phyloP scores from a whole-genome alignment of 2,797 vertebrate genomes.

The Enteromius mattozi region DNA sequence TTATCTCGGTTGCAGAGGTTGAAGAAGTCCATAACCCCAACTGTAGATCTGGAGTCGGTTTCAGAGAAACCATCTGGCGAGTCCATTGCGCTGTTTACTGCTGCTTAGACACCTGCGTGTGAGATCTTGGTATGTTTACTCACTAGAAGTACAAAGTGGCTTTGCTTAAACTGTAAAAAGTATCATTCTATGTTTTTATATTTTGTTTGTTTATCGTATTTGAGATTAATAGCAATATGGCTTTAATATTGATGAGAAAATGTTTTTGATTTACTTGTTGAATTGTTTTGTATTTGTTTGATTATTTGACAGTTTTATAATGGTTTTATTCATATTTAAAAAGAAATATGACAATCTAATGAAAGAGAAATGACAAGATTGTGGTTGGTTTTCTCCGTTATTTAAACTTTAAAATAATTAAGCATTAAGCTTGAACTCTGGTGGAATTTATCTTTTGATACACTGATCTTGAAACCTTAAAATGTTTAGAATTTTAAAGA shows the following conservation, averaged over 20 bases:
- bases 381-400: neutral
- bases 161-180: neutral
- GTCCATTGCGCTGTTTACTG: slow-evolving; percentile 31
- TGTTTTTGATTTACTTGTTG: neutral
- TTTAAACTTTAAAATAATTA: neutral
- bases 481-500: neutral
- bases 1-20: slow-evolving; percentile 44
- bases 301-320: neutral
- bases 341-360: slow-evolving; percentile 3
- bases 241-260: neutral
- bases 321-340: neutral
- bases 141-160: neutral
- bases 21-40: slow-evolving; percentile 48
- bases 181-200: neutral
- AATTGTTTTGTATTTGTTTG: neutral
- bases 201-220: slow-evolving; percentile 7
- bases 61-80: slow-evolving; percentile 33
- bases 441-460: neutral
- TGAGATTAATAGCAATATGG: slow-evolving; percentile 1
- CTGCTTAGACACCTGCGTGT: slow-evolving; percentile 1
- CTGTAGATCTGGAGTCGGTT: slow-evolving; percentile 43
- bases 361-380: neutral
- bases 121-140: slow-evolving; percentile 4
- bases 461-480: neutral
- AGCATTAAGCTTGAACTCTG: neutral